These are phyloP conservation scores for Drosophila nebulosa DNA, from an alignment of 1,140 invertebrate genomes.

Conservation along the genomic window DNA sequence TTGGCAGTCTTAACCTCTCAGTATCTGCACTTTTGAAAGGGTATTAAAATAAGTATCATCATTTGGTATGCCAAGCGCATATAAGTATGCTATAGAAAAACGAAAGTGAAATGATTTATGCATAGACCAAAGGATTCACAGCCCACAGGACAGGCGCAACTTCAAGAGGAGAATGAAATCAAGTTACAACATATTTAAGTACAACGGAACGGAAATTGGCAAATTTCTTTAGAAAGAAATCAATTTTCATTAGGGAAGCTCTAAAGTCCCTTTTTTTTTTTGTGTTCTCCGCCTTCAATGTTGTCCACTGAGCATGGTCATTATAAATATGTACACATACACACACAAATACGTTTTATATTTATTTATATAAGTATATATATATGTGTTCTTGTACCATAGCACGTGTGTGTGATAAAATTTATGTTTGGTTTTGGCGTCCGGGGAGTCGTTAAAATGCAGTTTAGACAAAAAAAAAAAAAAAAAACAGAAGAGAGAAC, in stretches of 20 bases:
- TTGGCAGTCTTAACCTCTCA: too few relatives aligned
- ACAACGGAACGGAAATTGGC: slow-evolving; percentile 26
- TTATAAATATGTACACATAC: slow-evolving; percentile 33
- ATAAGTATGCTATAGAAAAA: slow-evolving; percentile 18
- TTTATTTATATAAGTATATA: background rate
- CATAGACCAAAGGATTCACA: slow-evolving; percentile 12
- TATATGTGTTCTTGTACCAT: slow-evolving; percentile 7
- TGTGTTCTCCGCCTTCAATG: slow-evolving; percentile 18
- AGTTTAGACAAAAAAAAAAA: slow-evolving; percentile 35
- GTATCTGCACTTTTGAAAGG: background rate
- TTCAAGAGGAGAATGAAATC: background rate
- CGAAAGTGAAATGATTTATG: slow-evolving; percentile 38
- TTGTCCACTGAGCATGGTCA: slow-evolving; percentile 26
- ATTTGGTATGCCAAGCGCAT: slow-evolving; percentile 20
- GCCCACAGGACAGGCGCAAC: background rate
- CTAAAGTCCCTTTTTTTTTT: slow-evolving; percentile 32
- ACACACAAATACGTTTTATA: background rate
- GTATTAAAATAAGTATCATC: slow-evolving; percentile 2
- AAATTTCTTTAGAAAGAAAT: slow-evolving; percentile 47
- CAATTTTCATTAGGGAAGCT: slow-evolving; percentile 65
- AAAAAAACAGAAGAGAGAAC: too few relatives aligned
- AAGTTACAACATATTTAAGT: background rate
- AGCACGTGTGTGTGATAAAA: slow-evolving; percentile 2
- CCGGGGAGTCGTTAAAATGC: slow-evolving; percentile 71
- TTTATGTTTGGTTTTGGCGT: slow-evolving; percentile 11